phyloP scores from a whole-genome alignment of 2,797 vertebrate genomes.

The Microctenopoma stevenorrisi region DNA sequence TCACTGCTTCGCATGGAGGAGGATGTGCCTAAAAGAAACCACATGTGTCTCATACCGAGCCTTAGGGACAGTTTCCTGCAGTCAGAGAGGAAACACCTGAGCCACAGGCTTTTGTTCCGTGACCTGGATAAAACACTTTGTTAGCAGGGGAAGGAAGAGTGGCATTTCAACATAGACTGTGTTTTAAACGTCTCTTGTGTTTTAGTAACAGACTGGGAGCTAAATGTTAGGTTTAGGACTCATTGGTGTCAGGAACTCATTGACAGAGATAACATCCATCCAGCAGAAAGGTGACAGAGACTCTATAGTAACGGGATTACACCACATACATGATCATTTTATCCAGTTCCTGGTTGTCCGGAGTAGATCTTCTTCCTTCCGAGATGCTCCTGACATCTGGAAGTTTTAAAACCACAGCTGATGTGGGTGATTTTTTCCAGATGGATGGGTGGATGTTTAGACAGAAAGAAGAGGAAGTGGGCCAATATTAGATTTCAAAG shows the following conservation, averaged over 20 bases:
- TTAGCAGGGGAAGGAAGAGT: slow-evolving; percentile 54
- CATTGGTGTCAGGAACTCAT: neutral
- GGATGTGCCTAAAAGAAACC: slow-evolving; percentile 60
- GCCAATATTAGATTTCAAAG: slow-evolving; percentile 31
- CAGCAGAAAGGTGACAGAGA: neutral
- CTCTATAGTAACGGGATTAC: neutral
- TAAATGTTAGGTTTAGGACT: neutral
- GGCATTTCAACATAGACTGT: neutral
- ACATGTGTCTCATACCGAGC: slow-evolving; percentile 39
- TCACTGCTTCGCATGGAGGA: slow-evolving; percentile 15
- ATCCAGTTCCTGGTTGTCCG: neutral
- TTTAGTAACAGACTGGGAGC: neutral
- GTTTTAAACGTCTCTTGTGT: too few species aligned
- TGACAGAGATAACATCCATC: neutral
- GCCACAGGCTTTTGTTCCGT: slow-evolving; percentile 51
- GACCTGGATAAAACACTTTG: slow-evolving; percentile 44
- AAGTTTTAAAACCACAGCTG: slow-evolving; percentile 40
- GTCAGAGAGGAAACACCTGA: slow-evolving; percentile 77
- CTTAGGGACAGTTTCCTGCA: slow-evolving; percentile 47
- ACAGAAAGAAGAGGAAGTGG: slow-evolving; percentile 11
- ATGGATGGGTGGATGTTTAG: slow-evolving; percentile 35
- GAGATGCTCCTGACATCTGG: slow-evolving; percentile 60
- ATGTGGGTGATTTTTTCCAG: slow-evolving; percentile 53
- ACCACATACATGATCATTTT: neutral
- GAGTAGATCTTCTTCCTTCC: neutral